Conservation (phyloP, 2,113 vertebrate genomes). For the Myiozetetes cayanensis region DNA sequence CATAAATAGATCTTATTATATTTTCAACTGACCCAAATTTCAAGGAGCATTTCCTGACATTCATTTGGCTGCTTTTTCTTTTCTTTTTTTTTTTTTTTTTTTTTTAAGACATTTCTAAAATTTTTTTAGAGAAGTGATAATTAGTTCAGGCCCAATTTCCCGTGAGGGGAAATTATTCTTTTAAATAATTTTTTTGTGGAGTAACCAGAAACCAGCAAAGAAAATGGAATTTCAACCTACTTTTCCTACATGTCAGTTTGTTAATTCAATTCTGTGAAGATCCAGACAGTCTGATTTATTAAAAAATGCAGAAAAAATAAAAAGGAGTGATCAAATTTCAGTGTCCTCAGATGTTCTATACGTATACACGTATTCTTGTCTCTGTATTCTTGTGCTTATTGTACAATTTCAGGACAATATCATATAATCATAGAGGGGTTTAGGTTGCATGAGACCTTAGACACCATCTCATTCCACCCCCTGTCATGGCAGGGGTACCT, state of each 20-base stretch:
- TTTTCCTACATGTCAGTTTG: neutral
- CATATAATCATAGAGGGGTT: neutral
- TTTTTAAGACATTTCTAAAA: neutral
- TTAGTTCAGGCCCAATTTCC: neutral
- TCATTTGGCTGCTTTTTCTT: neutral
- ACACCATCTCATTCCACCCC: neutral
- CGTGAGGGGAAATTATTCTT: neutral
- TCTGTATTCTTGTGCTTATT: neutral
- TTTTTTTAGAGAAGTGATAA: neutral
- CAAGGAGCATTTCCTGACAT: neutral
- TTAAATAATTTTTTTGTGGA: neutral
- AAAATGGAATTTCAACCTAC: neutral
- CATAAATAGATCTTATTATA: neutral
- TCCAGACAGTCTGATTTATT: neutral
- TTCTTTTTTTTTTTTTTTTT: neutral
- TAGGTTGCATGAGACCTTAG: neutral
- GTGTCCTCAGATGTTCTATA: neutral
- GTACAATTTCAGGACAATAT: neutral
- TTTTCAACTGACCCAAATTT: neutral
- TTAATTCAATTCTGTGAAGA: neutral
- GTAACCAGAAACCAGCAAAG: neutral
- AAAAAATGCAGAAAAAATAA: neutral
- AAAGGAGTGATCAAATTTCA: neutral
- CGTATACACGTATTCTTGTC: fast-evolving
- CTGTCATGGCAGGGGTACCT: neutral